phyloP scores from a whole-genome alignment of 2,113 vertebrate genomes.

The Brienomyrus brachyistius region DNA sequence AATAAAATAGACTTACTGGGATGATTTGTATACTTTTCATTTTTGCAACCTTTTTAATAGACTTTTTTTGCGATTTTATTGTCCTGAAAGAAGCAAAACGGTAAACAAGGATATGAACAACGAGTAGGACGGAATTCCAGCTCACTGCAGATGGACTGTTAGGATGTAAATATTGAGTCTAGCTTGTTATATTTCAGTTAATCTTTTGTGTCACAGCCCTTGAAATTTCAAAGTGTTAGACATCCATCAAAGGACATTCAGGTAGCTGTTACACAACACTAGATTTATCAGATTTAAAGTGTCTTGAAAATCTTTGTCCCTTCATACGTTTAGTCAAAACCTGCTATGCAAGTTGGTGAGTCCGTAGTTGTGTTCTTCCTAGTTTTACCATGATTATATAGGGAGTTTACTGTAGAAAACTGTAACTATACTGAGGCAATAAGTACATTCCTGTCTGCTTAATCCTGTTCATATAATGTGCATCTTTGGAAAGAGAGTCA shows the following conservation, averaged over 20 bases:
- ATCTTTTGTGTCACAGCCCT: not conserved
- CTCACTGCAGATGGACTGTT: not conserved
- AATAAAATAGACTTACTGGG: not conserved
- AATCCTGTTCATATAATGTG: not conserved
- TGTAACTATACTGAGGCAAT: not conserved
- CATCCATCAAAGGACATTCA: not conserved
- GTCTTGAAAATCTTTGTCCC: not conserved
- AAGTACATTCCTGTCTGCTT: not conserved
- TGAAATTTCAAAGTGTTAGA: conserved; percentile 2
- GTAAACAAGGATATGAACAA: not conserved
- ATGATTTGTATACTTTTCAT: not conserved
- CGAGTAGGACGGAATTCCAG: not conserved
- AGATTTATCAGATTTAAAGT: not conserved
- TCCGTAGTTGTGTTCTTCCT: not conserved
- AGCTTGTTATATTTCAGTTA: conserved; percentile 5
- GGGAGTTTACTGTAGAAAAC: not conserved
- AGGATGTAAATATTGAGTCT: not conserved
- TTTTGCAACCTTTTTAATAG: not conserved
- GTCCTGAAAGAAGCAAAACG: not conserved
- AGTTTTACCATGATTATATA: not conserved
- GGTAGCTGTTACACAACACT: not conserved
- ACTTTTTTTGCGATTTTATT: not conserved
- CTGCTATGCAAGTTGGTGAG: not conserved
- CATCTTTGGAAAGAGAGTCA: not conserved
- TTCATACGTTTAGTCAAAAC: not conserved